Conservation (phyloP, 1,140 invertebrate genomes). For the Lordiphosa clarofinis region DNA sequence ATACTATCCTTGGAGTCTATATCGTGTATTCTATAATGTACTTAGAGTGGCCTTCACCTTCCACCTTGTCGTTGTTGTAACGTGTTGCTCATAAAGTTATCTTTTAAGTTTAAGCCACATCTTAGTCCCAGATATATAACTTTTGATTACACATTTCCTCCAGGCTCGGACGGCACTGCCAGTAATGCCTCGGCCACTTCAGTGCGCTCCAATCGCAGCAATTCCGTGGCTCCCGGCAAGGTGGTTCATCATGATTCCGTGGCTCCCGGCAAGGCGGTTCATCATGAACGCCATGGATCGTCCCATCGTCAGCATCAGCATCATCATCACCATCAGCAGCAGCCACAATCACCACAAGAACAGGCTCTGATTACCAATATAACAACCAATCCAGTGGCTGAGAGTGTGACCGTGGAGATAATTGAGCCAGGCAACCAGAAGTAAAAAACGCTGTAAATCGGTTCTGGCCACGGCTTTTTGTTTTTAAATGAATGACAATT, state of each 20-base stretch:
- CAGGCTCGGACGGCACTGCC: conserved; percentile 60
- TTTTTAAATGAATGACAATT: conserved; percentile 44
- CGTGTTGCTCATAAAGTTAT: too few species aligned
- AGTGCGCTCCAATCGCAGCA: conserved; percentile 73
- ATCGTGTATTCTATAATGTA: too few species aligned
- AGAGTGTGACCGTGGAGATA: conserved; percentile 77
- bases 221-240: conserved; percentile 74
- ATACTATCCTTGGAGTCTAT: too few species aligned
- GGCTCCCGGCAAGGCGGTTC: conserved; percentile 63
- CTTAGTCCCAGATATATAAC: conserved; percentile 1
- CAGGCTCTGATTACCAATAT: conserved; percentile 73
- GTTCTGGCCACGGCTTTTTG: conserved; percentile 30
- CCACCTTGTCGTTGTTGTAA: conserved; percentile 4
- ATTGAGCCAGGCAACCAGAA: conserved; percentile 54
- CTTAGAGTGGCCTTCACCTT: too few species aligned
- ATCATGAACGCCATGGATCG: conserved; percentile 71
- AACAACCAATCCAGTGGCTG: conserved; percentile 75
- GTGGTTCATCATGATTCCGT: conserved; percentile 59
- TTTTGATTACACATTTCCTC: conserved; percentile 1
- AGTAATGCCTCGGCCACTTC: conserved; percentile 68
- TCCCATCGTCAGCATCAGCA: conserved; percentile 52
- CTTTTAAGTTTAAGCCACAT: too few species aligned
- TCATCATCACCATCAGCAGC: conserved; percentile 45
- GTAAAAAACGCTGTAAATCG: conserved; percentile 54
- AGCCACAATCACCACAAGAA: conserved; percentile 57